Conservation (phyloP, 2,797 vertebrate species). For the Lagocephalus sceleratus region DNA sequence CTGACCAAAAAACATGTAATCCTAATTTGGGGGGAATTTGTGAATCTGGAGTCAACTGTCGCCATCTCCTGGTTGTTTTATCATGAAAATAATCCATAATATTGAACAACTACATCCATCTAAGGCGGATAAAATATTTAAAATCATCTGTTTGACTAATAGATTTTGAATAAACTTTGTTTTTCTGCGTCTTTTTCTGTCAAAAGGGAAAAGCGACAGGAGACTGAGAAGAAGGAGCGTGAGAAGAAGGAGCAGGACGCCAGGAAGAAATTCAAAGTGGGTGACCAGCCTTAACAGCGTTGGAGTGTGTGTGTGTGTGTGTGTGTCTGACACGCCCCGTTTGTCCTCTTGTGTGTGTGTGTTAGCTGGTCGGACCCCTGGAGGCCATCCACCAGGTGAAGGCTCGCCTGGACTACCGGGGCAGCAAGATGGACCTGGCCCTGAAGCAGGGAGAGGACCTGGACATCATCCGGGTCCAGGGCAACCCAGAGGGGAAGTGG, state of each 20-base stretch:
- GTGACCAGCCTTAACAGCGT: conserved; percentile 11
- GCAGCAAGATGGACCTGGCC: conserved; percentile 82
- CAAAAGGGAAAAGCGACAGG: conserved; percentile 80
- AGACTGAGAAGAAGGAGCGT: conserved; percentile 86
- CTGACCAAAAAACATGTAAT: neutral
- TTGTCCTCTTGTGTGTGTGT: conserved; percentile 4
- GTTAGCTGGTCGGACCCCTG: conserved; percentile 78
- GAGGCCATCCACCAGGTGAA: conserved; percentile 81
- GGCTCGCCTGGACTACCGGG: conserved; percentile 75
- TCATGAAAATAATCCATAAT: too few relatives aligned
- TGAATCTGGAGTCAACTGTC: neutral
- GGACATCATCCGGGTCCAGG: conserved; percentile 85
- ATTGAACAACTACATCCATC: neutral
- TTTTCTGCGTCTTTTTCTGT: neutral
- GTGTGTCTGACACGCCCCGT: neutral
- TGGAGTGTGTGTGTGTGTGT: neutral
- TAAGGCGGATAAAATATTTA: neutral
- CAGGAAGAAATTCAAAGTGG: conserved; percentile 92
- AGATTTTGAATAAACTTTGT: too few relatives aligned
- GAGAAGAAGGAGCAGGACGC: conserved; percentile 91
- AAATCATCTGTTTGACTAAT: too few relatives aligned
- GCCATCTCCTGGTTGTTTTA: conserved; percentile 34
- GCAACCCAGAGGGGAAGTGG: conserved; percentile 92
- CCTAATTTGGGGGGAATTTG: neutral
- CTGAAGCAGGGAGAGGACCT: conserved; percentile 84